phyloP scores from a whole-genome alignment of 2,797 vertebrate genomes.

The Fistularia tabacaria region DNA sequence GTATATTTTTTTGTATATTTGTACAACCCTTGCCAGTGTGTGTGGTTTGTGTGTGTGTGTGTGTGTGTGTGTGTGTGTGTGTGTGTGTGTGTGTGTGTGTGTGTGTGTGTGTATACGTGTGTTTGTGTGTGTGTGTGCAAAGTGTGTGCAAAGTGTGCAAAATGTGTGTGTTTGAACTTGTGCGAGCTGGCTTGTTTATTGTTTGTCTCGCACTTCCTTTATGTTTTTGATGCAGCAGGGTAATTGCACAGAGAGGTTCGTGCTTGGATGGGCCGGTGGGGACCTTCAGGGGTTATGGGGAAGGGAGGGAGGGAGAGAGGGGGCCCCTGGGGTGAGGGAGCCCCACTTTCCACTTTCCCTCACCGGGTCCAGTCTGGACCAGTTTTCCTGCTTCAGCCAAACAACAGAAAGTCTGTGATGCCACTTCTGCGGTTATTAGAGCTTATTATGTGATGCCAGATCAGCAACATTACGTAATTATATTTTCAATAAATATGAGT shows the following conservation, averaged over 20 bases:
- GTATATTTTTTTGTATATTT: too few relatives aligned
- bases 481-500: conserved; percentile 3
- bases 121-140: conserved; percentile 1
- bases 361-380: conserved; percentile 55
- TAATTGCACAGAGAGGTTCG: conserved; percentile 52
- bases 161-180: background rate
- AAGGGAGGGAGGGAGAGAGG: background rate
- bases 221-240: conserved; percentile 39
- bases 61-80: conserved; percentile 8
- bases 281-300: conserved; percentile 32
- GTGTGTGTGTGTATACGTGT: conserved; percentile 2
- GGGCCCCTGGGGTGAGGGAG: conserved; percentile 15
- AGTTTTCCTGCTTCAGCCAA: conserved; percentile 38
- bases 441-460: too few relatives aligned
- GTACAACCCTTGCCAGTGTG: background rate
- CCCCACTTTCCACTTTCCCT: conserved; percentile 40
- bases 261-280: conserved; percentile 51
- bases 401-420: conserved; percentile 27
- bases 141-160: too few relatives aligned
- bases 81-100: background rate
- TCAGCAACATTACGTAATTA: too few relatives aligned
- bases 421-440: conserved; percentile 4
- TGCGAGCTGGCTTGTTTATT: conserved; percentile 43
- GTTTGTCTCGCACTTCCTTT: conserved; percentile 39
- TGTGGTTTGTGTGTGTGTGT: background rate